Evolutionary conservation across 1,140 invertebrate species (phyloP).

Genomic region (Adelges cooleyi): DNA sequence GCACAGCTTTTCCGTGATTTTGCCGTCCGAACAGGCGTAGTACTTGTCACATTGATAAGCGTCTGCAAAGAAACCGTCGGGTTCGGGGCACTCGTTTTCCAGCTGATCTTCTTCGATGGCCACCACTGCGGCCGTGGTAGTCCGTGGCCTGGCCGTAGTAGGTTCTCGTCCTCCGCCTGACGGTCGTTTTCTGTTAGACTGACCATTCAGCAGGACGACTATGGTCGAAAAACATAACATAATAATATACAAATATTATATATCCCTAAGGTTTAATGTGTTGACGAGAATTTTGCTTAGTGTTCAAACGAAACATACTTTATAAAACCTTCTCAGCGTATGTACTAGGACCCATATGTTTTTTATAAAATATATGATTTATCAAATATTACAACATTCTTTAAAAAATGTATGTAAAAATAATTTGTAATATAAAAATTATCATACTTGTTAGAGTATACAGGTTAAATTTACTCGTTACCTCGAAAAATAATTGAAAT

Average conservation of each 20-base stretch:
- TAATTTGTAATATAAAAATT: no score
- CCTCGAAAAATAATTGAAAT: no score
- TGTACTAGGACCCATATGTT: no score
- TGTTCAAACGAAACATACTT: no score
- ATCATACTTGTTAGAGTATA: no score
- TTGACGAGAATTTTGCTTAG: no score
- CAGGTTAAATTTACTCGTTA: no score
- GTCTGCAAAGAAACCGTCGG: conserved; percentile 73
- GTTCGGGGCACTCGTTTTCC: conserved; percentile 62
- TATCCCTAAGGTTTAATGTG: no score
- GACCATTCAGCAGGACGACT: conserved; percentile 4
- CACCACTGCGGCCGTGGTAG: conserved; percentile 10
- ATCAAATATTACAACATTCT: no score
- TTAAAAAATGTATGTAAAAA: no score
- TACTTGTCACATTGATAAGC: conserved; percentile 83
- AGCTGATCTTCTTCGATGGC: conserved; percentile 35
- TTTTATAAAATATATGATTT: no score
- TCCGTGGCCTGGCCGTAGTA: neutral
- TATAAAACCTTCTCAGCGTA: no score
- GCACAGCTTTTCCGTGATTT: conserved; percentile 64
- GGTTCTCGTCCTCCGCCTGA: neutral
- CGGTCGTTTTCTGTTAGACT: conserved; percentile 9
- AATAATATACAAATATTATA: neutral
- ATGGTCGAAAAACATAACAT: neutral
- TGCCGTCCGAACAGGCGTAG: conserved; percentile 62